Percentiles rank a stretch among this genome's conserved stretches.
Conservation (phyloP, 2,888 invertebrate genomes). For the Doris montereyensis region DNA sequence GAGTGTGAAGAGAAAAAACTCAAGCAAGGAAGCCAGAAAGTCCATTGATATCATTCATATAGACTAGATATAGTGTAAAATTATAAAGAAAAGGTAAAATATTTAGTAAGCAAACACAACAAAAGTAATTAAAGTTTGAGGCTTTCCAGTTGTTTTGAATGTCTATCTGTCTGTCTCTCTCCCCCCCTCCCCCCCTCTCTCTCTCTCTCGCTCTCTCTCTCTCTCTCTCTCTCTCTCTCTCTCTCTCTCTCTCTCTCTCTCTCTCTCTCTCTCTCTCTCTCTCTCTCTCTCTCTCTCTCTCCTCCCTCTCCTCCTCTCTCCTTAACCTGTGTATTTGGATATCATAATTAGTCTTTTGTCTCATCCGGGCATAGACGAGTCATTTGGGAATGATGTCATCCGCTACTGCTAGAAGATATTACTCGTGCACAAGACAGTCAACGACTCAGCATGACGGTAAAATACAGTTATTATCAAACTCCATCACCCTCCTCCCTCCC, state of each 20-base stretch:
- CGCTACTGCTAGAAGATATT: background rate
- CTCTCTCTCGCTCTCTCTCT: background rate
- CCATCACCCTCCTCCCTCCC: no score
- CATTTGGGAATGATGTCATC: background rate
- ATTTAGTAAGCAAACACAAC: no score
- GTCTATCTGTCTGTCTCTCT: no score
- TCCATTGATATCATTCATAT: no score
- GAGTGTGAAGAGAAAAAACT: no score
- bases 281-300: constrained; percentile 10
- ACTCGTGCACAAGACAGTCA: background rate
- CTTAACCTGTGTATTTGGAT: background rate
- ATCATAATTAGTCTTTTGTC: background rate
- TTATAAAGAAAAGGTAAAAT: no score
- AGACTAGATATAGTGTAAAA: no score
- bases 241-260: constrained; percentile 7
- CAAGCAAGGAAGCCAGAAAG: no score
- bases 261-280: constrained; percentile 6
- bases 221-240: constrained; percentile 11
- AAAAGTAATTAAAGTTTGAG: no score
- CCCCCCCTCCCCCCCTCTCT: background rate
- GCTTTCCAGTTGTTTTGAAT: no score
- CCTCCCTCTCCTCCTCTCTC: background rate
- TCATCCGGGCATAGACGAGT: background rate
- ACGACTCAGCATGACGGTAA: no score
- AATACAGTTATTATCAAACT: no score